Evolutionary conservation across 2,797 vertebrate genomes (phyloP).

Genomic region (Somateria mollissima): DNA sequence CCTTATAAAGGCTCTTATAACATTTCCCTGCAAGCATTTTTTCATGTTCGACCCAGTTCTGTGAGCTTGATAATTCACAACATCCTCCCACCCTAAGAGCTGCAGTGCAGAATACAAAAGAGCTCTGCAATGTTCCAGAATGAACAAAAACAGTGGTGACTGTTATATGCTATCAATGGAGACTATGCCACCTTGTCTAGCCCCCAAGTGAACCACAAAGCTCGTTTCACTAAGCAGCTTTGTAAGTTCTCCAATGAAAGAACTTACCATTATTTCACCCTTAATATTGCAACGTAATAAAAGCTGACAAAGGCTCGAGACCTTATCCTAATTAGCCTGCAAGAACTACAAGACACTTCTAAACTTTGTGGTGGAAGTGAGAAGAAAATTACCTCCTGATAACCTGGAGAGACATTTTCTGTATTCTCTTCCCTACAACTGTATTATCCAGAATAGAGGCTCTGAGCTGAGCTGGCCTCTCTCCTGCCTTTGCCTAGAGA

Average conservation of each 20-base stretch:
- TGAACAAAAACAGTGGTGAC: neutral
- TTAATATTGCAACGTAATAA: neutral
- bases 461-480: neutral
- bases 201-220: neutral
- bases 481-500: neutral
- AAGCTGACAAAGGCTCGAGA: neutral
- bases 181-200: neutral
- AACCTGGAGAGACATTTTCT: neutral
- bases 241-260: neutral
- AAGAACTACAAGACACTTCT: neutral
- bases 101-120: neutral
- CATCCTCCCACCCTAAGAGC: neutral
- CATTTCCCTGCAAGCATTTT: neutral
- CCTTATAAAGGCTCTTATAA: neutral
- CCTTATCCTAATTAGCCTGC: neutral
- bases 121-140: neutral
- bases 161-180: neutral
- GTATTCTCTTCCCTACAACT: neutral
- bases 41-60: neutral
- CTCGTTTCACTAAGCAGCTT: neutral
- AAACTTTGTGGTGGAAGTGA: neutral
- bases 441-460: neutral
- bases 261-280: neutral
- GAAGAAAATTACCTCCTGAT: neutral
- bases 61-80: neutral